phyloP scores from a whole-genome alignment of 64 coral and sea anemone genomes.

The Anthopleura sola region DNA sequence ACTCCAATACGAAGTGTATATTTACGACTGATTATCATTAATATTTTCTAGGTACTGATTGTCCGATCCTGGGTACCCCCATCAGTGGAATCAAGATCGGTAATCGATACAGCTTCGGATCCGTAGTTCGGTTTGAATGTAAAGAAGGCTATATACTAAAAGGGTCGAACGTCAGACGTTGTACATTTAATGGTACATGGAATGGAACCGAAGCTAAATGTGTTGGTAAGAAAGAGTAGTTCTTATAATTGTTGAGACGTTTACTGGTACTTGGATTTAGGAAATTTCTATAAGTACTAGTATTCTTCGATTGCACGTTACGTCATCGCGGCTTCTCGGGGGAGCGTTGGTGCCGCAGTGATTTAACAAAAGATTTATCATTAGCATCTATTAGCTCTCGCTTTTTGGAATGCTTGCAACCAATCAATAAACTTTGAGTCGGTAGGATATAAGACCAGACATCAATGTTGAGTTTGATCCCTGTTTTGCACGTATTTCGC shows the following conservation, averaged over 20 bases:
- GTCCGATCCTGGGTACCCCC: constrained; percentile 55
- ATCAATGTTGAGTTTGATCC: not conserved
- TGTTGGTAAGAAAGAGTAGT: constrained; percentile 45
- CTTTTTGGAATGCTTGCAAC: too few relatives aligned
- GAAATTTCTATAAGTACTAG: too few relatives aligned
- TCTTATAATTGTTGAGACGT: not conserved
- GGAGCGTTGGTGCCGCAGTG: too few relatives aligned
- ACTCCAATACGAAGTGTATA: not conserved
- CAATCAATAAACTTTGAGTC: too few relatives aligned
- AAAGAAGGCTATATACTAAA: constrained; percentile 42
- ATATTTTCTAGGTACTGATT: constrained; percentile 44
- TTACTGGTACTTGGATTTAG: not conserved
- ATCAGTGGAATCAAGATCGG: constrained; percentile 58
- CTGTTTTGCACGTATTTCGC: not conserved
- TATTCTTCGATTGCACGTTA: too few relatives aligned
- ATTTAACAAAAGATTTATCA: too few relatives aligned
- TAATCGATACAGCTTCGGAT: constrained; percentile 51
- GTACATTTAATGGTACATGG: constrained; percentile 56
- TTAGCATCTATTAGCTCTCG: too few relatives aligned
- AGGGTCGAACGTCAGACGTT: constrained; percentile 50
- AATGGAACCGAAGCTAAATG: constrained; percentile 65
- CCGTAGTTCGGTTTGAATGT: constrained; percentile 53
- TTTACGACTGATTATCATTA: not conserved
- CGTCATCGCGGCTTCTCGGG: too few relatives aligned
- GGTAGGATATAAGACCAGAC: not conserved